These are phyloP conservation scores for Thaleichthys pacificus DNA, from an alignment of 2,797 vertebrate species.

Conservation along the genomic window DNA sequence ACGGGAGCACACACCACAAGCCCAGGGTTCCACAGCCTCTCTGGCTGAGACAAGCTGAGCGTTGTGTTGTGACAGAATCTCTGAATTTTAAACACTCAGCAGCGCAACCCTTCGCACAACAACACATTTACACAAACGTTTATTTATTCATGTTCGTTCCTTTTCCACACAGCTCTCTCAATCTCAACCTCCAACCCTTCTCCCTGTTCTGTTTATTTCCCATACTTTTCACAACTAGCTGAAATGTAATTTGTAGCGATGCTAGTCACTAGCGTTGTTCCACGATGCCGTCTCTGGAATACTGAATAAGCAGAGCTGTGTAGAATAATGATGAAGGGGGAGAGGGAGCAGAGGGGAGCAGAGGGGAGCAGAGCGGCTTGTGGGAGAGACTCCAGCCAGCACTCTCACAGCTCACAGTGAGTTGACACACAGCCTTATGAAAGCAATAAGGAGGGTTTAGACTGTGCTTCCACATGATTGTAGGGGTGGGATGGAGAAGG, in stretches of 20 bases:
- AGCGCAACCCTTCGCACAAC: constrained; percentile 28
- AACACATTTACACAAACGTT: constrained; percentile 48
- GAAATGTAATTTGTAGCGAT: constrained; percentile 48
- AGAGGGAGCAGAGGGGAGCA: background rate
- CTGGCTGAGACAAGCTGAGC: constrained; percentile 37
- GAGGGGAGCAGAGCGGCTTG: background rate
- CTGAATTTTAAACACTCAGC: constrained; percentile 49
- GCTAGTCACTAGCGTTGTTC: constrained; percentile 35
- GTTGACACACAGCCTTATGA: background rate
- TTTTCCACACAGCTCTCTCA: constrained; percentile 32
- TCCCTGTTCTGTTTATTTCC: constrained; percentile 42
- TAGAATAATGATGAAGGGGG: constrained; percentile 36
- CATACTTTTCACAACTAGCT: constrained; percentile 42
- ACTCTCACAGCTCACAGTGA: background rate
- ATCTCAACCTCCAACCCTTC: constrained; percentile 38
- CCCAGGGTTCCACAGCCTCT: constrained; percentile 34
- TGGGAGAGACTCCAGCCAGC: background rate
- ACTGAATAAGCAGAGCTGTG: constrained; percentile 27
- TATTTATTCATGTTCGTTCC: constrained; percentile 58
- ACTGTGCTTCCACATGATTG: background rate
- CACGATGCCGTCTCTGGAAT: constrained; percentile 25
- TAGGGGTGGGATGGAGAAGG: background rate
- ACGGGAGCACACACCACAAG: constrained; percentile 35
- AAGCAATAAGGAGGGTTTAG: constrained; percentile 5
- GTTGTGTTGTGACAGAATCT: constrained; percentile 52